Evolutionary conservation across 2,797 vertebrate species (phyloP), one percentile per base, ranked within the genome.

Genomic region (Lutjanus campechanus): DNA sequence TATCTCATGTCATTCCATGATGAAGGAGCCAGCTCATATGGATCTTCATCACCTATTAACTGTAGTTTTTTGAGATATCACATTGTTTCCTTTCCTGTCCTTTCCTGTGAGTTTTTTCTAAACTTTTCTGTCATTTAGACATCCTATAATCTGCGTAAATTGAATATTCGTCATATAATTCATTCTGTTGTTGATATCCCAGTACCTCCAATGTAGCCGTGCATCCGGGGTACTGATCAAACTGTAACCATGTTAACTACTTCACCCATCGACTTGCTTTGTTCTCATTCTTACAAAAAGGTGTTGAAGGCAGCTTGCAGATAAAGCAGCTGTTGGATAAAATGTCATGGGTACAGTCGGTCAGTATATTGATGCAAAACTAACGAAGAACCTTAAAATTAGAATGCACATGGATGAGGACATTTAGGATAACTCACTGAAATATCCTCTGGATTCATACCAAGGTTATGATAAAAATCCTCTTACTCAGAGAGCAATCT

Each of bases 401-500:
- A 59, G 9, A 20, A 15, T 15, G 49, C 29, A 36, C 41, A 8
- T 19, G 17, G 12, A 69, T 12, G 22, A 11, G 22, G 17, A 60
- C 25, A 19, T 56, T 58, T 54, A 63, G 20, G 19, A 43, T 50
- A 29, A 51, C 16, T 2, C 6, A 44, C n/a, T 44, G 5, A 44
- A 54, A 62, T 66, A 0, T 29, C 13, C 54, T 67, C 56, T 1
- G 65, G 50, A 53, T 55, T 46, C 49, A 62, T 22, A 60, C 47
- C 51, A 2, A 22, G 7, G 20, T 58, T 29, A 12, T 0, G 53
- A 56, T 75, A 29, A 65, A 65, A 79, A 77, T 69, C 77, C 61
- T 82, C 72, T 77, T 62, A 46, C 56, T 71, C 43, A 58, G 63
- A 60, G 66, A 62, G 7, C 41, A 16, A 6, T 71, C 49, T 11